phyloP scores from a whole-genome alignment of 2,113 vertebrate species.

The Puffinus mauretanicus region DNA sequence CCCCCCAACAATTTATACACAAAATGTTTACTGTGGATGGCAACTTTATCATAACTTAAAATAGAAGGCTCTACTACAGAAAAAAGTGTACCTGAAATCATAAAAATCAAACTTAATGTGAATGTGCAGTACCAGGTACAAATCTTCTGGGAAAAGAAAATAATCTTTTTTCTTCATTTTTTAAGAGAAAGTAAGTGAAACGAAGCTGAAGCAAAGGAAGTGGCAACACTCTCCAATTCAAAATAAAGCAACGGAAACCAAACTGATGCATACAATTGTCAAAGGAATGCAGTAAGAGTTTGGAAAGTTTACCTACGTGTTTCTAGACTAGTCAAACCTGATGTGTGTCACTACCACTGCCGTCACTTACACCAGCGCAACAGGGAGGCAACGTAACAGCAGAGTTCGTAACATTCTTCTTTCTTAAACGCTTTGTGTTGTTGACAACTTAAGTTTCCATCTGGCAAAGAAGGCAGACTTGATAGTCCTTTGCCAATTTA shows the following conservation, averaged over 20 bases:
- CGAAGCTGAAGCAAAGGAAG: background rate
- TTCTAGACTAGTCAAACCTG: background rate
- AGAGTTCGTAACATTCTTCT: background rate
- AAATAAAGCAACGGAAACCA: background rate
- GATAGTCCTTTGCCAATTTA: background rate
- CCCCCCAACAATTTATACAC: background rate
- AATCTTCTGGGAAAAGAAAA: background rate
- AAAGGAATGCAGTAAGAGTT: background rate
- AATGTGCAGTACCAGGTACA: background rate
- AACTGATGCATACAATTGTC: background rate
- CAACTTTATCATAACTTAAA: background rate
- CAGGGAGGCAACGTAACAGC: background rate
- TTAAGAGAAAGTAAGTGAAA: background rate
- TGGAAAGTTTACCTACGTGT: background rate
- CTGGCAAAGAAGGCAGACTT: background rate
- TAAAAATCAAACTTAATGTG: background rate
- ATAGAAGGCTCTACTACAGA: background rate
- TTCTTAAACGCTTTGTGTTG: background rate
- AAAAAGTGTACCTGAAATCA: background rate
- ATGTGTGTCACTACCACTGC: too few relatives aligned
- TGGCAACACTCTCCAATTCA: background rate
- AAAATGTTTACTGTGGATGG: background rate
- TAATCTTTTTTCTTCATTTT: background rate
- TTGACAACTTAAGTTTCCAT: background rate
- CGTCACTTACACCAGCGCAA: background rate